These are phyloP conservation scores for Amiota mariae DNA, from an alignment of 2,888 invertebrate species.

Conservation along the genomic window DNA sequence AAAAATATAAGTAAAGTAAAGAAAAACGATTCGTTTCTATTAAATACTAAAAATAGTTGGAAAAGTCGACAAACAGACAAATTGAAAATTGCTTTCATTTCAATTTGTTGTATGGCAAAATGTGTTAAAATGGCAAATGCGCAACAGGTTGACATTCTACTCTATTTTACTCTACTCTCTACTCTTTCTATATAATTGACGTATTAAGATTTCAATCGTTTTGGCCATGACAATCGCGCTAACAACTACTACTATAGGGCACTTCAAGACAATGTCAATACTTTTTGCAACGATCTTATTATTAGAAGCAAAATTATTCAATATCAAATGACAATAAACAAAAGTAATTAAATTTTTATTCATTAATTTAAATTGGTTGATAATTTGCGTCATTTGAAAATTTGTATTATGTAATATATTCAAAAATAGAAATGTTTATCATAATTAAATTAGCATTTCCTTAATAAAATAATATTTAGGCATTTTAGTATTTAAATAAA, in stretches of 20 bases:
- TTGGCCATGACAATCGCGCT: neutral
- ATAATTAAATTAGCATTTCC: no score
- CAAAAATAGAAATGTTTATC: no score
- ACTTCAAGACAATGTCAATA: conserved; percentile 7
- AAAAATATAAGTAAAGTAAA: neutral
- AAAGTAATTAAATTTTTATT: no score
- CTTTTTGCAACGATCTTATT: neutral
- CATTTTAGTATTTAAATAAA: no score
- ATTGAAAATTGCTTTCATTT: neutral
- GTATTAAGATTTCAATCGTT: conserved; percentile 17
- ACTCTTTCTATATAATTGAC: conserved; percentile 6
- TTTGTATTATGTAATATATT: no score
- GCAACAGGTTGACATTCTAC: conserved; percentile 18
- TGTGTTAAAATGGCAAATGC: neutral
- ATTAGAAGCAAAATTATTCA: no score
- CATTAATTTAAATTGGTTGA: no score
- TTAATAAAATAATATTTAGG: no score
- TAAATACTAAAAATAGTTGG: conserved; percentile 13
- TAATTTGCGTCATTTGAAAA: no score
- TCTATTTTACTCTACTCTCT: no score
- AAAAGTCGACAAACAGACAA: neutral
- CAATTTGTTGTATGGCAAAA: neutral
- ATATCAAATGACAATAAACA: no score
- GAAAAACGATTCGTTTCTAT: neutral
- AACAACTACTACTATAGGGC: neutral